phyloP scores from a whole-genome alignment of 2,113 vertebrate species.

The Xenus cinereus region DNA sequence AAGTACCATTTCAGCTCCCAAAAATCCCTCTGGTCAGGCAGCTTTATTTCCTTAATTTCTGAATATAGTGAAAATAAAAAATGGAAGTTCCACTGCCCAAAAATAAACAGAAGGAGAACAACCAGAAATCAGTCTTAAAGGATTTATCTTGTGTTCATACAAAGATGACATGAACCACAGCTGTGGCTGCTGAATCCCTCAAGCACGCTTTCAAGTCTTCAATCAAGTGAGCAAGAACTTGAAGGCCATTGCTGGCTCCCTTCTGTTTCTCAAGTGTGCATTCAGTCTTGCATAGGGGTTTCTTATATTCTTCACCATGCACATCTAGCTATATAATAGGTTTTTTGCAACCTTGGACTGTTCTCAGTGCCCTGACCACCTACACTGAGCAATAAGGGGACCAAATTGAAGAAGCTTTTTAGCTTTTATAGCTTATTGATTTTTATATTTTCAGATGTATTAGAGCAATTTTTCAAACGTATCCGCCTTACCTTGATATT shows the following conservation, averaged over 20 bases:
- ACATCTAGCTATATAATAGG: conserved; percentile 57
- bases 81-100: not conserved
- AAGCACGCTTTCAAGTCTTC: conserved; percentile 41
- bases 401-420: conserved; percentile 78
- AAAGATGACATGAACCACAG: not conserved
- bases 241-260: not conserved
- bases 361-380: conserved; percentile 64
- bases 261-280: conserved; percentile 21
- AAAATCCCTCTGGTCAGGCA: not conserved
- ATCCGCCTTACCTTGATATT: conserved; percentile 74
- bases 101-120: not conserved
- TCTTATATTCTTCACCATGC: conserved; percentile 43
- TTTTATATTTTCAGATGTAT: conserved; percentile 80
- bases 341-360: conserved; percentile 69
- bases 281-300: not conserved
- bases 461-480: conserved; percentile 79
- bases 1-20: not conserved
- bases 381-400: conserved; percentile 67
- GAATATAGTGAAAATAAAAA: not conserved
- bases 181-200: conserved; percentile 21
- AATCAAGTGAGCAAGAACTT: conserved; percentile 40
- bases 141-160: not conserved
- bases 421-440: conserved; percentile 81
- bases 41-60: not conserved
- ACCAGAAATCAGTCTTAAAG: not conserved